Base-by-base conservation (phyloP, 2,888 invertebrate genomes). In the Congeria kusceri region DNA sequence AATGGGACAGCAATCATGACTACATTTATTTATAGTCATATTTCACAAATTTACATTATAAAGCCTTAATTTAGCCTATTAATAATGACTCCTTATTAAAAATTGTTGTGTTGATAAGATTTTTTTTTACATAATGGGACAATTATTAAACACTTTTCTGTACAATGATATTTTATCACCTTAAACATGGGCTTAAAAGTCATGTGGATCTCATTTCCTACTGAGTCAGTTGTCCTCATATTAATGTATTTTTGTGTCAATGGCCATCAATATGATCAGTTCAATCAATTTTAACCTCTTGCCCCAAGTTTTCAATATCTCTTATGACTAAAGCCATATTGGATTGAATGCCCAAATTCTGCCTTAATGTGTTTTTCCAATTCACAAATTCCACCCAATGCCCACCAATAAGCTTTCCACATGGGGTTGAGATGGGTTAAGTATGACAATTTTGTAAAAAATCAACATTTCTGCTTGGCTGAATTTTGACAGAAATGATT, bases 401-500 rank as follows among this genome's bases (percentile, higher is more conserved):
- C 46, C 20, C 46, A 39, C 20, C 47, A 70, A 70, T 70, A 49
- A 29, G 62, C 61, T 62, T 29, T 39, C 9, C 28, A 62, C 39
- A n/a, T 32, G 59, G 53, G 77, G 77, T 72, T 69, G 72, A 59
- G 59, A 68, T 64, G 65, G 77, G 77, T 77, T 72, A 77, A 77
- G 46, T 62, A 44, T 72, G 53, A 72, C 64, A 77, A 77, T 77
- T 77, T 71, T 77, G 77, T 77, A 68, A 77, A 77, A 77, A 72
- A 69, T 73, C 68, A 72, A 66, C 64, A 68, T 77, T 77, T 68
- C 47, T 64, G 62, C 77, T 20, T 57, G 64, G 64, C 25, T 73
- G 62, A 56, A 64, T 72, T 73, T 77, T 77, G 77, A 77, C 77
- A 77, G 77, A 77, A 77, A 49, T 68, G 63, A 77, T 77, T 77